Percentiles rank a stretch among this genome's conserved stretches.
phyloP scores from a whole-genome alignment of 2,888 invertebrate genomes.

The Drosophila quinaria region DNA sequence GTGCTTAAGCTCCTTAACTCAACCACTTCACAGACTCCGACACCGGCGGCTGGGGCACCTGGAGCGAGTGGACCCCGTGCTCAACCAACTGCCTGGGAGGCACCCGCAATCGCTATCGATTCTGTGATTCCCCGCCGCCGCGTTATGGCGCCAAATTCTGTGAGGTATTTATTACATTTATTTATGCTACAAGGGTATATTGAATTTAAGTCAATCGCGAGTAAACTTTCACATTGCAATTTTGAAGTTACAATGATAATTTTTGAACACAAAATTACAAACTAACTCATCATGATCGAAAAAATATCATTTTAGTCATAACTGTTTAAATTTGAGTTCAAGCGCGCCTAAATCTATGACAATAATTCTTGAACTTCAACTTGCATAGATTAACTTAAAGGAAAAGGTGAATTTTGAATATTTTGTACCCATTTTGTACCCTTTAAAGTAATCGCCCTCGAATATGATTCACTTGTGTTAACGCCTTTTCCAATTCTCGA shows the following conservation, averaged over 20 bases:
- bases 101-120: conserved; percentile 92
- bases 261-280: too few species aligned
- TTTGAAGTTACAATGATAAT: too few species aligned
- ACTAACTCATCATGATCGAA: too few species aligned
- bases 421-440: too few species aligned
- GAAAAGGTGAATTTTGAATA: too few species aligned
- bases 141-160: conserved; percentile 95
- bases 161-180: conserved; percentile 87
- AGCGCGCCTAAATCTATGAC: not conserved
- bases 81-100: conserved; percentile 92
- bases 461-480: too few species aligned
- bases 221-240: too few species aligned
- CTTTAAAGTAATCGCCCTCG: too few species aligned
- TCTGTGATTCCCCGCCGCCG: conserved; percentile 95
- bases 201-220: too few species aligned
- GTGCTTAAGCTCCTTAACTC: conserved; percentile 27
- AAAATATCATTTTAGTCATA: too few species aligned
- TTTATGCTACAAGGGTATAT: not conserved
- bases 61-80: conserved; percentile 95
- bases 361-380: not conserved
- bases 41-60: conserved; percentile 91
- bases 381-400: too few species aligned
- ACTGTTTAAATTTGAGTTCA: not conserved
- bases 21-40: conserved; percentile 88
- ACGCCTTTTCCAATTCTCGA: too few species aligned